A percentile compares a stretch with the other conserved stretches of the same genome.
Conservation (phyloP, 2,797 vertebrate species). For the Halcyon leucocephala region DNA sequence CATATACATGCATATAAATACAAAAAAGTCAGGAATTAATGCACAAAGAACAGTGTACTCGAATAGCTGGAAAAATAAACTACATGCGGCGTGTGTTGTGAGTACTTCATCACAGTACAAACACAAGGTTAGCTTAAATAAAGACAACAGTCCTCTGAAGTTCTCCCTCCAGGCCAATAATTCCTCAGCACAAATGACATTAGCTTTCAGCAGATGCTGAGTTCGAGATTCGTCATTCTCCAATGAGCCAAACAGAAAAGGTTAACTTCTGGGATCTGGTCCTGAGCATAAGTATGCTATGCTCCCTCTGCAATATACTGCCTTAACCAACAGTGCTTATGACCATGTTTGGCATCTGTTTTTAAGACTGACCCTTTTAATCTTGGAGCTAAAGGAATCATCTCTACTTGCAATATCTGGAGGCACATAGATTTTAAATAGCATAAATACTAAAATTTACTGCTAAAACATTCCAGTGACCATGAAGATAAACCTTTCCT, state of each 20-base stretch:
- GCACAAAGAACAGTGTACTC: background rate
- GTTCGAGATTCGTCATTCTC: background rate
- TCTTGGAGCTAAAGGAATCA: background rate
- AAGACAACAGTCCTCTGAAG: background rate
- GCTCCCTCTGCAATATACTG: background rate
- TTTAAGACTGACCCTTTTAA: background rate
- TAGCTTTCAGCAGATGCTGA: background rate
- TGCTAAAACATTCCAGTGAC: background rate
- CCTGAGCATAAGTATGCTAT: background rate
- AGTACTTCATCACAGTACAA: background rate
- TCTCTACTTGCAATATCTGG: background rate
- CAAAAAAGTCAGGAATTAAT: background rate
- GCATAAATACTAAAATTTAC: background rate
- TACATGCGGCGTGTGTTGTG: background rate
- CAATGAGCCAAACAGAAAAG: constrained; percentile 8
- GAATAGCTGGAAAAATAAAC: background rate
- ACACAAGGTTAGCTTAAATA: background rate
- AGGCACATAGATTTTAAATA: background rate
- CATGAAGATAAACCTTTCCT: background rate
- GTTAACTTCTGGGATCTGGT: constrained; percentile 6
- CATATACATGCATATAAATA: background rate
- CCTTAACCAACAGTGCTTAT: background rate
- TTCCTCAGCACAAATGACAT: background rate
- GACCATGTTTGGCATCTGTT: background rate
- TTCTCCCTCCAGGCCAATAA: background rate